Conservation (phyloP, 2,888 invertebrate species). For the Caenorhabditis zanzibari region DNA sequence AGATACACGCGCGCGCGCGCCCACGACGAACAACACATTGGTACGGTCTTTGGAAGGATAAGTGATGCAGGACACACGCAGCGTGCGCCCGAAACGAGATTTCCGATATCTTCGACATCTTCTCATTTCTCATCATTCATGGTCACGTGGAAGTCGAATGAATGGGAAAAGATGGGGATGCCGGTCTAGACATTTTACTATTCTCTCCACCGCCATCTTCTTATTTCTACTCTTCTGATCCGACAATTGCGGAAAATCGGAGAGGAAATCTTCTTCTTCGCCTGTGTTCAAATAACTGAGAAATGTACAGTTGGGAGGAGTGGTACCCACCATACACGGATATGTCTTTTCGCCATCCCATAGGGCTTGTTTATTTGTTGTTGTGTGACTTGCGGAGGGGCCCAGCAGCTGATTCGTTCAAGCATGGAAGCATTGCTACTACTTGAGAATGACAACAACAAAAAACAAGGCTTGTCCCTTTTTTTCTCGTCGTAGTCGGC, state of each 20-base stretch:
- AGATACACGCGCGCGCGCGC: slow-evolving; percentile 14
- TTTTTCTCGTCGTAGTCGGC: slow-evolving; percentile 28
- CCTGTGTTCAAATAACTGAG: background rate
- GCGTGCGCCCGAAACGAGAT: slow-evolving; percentile 41
- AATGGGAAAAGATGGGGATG: slow-evolving; percentile 21
- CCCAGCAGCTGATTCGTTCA: slow-evolving; percentile 62
- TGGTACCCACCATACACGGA: slow-evolving; percentile 28
- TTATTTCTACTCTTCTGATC: slow-evolving; percentile 25
- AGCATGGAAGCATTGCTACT: slow-evolving; percentile 62
- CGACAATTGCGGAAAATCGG: slow-evolving; percentile 16
- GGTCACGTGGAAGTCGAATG: slow-evolving; percentile 56
- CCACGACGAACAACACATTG: slow-evolving; percentile 41
- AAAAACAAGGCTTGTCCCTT: slow-evolving; percentile 57
- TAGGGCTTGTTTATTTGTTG: slow-evolving; percentile 60
- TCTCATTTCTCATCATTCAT: slow-evolving; percentile 45
- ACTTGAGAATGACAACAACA: slow-evolving; percentile 66
- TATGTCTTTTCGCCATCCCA: slow-evolving; percentile 30
- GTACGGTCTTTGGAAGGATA: slow-evolving; percentile 34
- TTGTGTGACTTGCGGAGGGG: slow-evolving; percentile 41
- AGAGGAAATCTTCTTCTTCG: background rate
- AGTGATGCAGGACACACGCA: slow-evolving; percentile 8
- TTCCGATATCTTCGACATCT: slow-evolving; percentile 30
- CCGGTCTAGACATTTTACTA: slow-evolving; percentile 55
- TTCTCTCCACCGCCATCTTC: background rate
- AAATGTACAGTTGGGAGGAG: slow-evolving; percentile 37